phyloP scores from a whole-genome alignment of 2,797 vertebrate species.

The Oreonectes daqikongensis region DNA sequence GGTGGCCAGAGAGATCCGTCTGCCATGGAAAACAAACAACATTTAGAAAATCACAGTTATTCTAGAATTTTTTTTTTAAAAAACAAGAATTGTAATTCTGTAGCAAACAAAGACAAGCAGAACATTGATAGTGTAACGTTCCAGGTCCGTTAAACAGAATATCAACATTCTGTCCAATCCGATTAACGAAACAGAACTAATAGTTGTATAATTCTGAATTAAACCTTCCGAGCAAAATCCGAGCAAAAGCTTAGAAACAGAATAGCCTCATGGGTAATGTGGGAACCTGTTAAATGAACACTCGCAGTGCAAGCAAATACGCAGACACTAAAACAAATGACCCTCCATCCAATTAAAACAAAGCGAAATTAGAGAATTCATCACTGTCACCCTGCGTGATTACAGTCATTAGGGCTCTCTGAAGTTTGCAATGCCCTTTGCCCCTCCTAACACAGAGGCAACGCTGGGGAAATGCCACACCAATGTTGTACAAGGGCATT shows the following conservation, averaged over 20 bases:
- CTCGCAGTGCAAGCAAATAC: conserved; percentile 21
- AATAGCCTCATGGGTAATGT: conserved; percentile 25
- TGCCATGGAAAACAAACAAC: conserved; percentile 58
- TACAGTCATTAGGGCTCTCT: conserved; percentile 75
- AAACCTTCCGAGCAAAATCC: not conserved
- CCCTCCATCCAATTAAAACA: conserved; percentile 82
- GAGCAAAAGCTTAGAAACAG: not conserved
- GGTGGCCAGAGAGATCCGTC: conserved; percentile 92
- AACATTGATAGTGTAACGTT: not conserved
- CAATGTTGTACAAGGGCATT: conserved; percentile 10
- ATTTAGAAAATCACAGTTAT: not conserved
- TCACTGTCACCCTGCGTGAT: conserved; percentile 80
- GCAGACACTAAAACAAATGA: conserved; percentile 69
- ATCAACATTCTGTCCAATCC: not conserved
- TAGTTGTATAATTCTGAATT: not conserved
- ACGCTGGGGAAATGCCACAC: conserved; percentile 31
- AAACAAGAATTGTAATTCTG: not conserved
- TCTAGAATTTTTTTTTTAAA: not conserved
- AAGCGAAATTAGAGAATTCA: conserved; percentile 82
- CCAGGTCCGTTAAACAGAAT: not conserved
- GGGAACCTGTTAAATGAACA: conserved; percentile 20
- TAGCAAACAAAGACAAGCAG: not conserved
- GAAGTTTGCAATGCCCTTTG: conserved; percentile 61
- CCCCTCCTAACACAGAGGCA: conserved; percentile 44
- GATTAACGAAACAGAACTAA: not conserved